Conservation (phyloP, 1,140 invertebrate genomes). For the Asobara japonica region DNA sequence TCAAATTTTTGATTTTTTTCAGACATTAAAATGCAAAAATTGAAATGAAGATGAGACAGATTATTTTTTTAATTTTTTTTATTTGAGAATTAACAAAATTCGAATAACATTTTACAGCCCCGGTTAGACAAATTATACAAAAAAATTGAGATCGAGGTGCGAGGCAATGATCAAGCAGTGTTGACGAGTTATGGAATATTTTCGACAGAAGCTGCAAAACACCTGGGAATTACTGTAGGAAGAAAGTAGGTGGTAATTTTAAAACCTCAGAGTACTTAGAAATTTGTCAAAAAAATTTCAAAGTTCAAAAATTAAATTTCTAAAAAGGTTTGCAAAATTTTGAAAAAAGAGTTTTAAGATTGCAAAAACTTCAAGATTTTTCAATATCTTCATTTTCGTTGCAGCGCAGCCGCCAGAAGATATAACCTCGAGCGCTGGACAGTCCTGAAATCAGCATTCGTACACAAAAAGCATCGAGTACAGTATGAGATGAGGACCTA, state of each 20-base stretch:
- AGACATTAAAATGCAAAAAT: no score
- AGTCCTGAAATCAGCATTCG: slow-evolving; percentile 87
- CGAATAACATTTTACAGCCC: slow-evolving; percentile 43
- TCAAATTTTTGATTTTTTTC: no score
- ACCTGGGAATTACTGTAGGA: slow-evolving; percentile 81
- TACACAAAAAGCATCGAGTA: slow-evolving; percentile 93
- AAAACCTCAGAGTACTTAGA: background rate
- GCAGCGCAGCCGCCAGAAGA: slow-evolving; percentile 78
- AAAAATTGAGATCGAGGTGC: slow-evolving; percentile 86
- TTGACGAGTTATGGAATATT: slow-evolving; percentile 90
- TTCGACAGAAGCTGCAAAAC: slow-evolving; percentile 77
- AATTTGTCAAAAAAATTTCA: slow-evolving; percentile 17
- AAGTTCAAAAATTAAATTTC: slow-evolving; percentile 3
- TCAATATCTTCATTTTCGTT: slow-evolving; percentile 44
- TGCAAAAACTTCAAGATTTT: slow-evolving; percentile 21
- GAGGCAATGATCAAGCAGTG: slow-evolving; percentile 86
- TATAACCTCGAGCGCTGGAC: slow-evolving; percentile 80
- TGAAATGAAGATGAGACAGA: slow-evolving; percentile 33
- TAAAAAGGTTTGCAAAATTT: slow-evolving; percentile 4
- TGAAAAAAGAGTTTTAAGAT: background rate
- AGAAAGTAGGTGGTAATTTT: slow-evolving; percentile 71
- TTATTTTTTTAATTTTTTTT: background rate
- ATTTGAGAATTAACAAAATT: background rate
- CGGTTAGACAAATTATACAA: slow-evolving; percentile 83
- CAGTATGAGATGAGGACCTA: slow-evolving; percentile 97